These are phyloP conservation scores for Eulacestoma nigropectus DNA, from an alignment of 2,113 vertebrate genomes.

Conservation along the genomic window DNA sequence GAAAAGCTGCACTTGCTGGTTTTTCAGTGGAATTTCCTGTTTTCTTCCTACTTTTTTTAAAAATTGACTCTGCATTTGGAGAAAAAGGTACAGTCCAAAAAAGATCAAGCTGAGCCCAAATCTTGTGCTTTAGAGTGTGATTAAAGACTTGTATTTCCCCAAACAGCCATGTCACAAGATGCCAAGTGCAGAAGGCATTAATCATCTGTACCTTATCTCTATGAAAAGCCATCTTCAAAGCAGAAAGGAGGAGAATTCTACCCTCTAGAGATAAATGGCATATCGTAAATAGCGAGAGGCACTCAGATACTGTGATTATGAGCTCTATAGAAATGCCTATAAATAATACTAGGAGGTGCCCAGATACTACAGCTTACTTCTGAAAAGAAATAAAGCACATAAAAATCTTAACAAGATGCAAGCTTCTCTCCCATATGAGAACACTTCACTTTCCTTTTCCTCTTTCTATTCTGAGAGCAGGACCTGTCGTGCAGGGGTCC, in stretches of 20 bases:
- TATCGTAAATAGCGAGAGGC: constrained; percentile 32
- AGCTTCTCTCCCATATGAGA: neutral
- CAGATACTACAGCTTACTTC: constrained; percentile 33
- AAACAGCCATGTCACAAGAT: constrained; percentile 29
- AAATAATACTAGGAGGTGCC: constrained; percentile 49
- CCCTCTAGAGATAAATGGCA: constrained; percentile 46
- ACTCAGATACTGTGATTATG: constrained; percentile 51
- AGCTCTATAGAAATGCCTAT: constrained; percentile 54
- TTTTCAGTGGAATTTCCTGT: neutral
- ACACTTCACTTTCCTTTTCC: neutral
- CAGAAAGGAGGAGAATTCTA: constrained; percentile 34
- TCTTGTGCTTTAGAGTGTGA: neutral
- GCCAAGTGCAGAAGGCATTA: constrained; percentile 32
- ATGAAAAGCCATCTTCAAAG: constrained; percentile 30
- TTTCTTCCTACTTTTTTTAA: neutral
- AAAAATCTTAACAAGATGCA: constrained; percentile 41
- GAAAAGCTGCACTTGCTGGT: neutral
- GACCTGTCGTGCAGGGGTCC: neutral
- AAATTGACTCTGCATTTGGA: neutral
- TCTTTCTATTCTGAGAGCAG: neutral
- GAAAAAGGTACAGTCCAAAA: neutral
- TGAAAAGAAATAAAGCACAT: constrained; percentile 39
- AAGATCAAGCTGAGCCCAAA: neutral
- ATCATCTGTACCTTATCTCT: constrained; percentile 43
- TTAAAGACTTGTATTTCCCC: constrained; percentile 4